Evolutionary conservation across 2,113 vertebrate genomes (phyloP).

Genomic region (Vicugna pacos): DNA sequence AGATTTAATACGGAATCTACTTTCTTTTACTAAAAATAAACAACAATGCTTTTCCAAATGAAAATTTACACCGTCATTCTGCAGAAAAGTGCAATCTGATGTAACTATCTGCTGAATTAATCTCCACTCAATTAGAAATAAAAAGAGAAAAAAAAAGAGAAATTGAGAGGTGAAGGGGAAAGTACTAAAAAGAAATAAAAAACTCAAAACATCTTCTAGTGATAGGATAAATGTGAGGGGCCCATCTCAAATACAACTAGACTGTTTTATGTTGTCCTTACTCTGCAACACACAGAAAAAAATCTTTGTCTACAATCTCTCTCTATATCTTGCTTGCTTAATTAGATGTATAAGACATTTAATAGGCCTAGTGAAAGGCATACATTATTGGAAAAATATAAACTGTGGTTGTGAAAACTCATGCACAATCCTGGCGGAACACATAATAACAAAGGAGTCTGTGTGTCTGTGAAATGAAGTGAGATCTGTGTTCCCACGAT

Average conservation of each 20-base stretch:
- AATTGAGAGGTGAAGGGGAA: background rate
- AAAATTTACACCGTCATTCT: constrained; percentile 38
- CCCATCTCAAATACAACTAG: background rate
- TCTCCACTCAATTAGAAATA: background rate
- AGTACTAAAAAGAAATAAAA: constrained; percentile 3
- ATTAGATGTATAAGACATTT: background rate
- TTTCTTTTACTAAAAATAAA: constrained; percentile 45
- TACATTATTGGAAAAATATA: constrained; percentile 20
- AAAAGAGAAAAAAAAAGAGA: background rate
- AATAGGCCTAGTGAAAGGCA: background rate
- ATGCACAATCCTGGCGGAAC: background rate
- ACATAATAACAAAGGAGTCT: background rate
- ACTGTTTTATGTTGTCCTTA: background rate
- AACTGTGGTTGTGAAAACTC: constrained; percentile 9
- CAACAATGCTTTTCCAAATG: constrained; percentile 42
- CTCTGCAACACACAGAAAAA: background rate
- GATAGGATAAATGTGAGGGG: background rate
- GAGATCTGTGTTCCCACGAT: background rate
- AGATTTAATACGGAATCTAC: background rate
- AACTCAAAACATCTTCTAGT: background rate
- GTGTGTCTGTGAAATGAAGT: background rate
- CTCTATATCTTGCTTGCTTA: background rate
- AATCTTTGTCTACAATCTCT: background rate
- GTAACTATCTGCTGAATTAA: background rate
- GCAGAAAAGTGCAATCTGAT: background rate